Base-by-base conservation (phyloP, 2,888 invertebrate species). In the Phragmatobia fuliginosa region DNA sequence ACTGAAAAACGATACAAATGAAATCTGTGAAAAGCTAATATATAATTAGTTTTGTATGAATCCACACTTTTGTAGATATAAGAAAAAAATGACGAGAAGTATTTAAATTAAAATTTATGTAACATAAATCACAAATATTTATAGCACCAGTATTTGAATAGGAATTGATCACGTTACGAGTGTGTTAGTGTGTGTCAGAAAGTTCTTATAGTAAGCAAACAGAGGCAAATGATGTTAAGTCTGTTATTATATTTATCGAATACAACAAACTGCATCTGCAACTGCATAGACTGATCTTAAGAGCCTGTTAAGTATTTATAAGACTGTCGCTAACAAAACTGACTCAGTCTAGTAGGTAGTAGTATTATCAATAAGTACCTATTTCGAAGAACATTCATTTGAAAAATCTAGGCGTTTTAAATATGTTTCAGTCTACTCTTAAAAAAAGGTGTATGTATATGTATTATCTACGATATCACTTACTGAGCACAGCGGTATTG, bases 1-100 rank as follows among this genome's bases (percentile, higher is more conserved):
- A 84, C 94, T 95, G 84, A 79, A 91, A 90, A 73, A 36, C 4
- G 45, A 66, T 49, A 60, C 25, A 59, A 68, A 67, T 25, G 16
- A 52, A 64, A 56, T 49, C 31, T 21, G n/a, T 63, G 38, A 62
- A 62, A 28, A 21, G 11, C 5, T 21, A 38, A 38, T 21, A 21
- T 41, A 38, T 28, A 41, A 62, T 41, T 62, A 41, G 6, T 41
- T 36, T 62, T 41, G 11, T 62, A 11, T 41, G 2, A n/a, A 31
- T 56, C 6, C 16, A 56, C 14, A 52, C 25, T 52, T 25, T 52
- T 11, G 14, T 25, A 52, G 52, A 52, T 14, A 25, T 25, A 25
- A 25, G 52, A 52, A 14, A 10, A 52, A 25, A 52, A 52, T 10
- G 10, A 11, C 4, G 25, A 4, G 52, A 52, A 52, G 11, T 25